phyloP scores from a whole-genome alignment of 2,888 invertebrate species.

The Tetranychus piercei region DNA sequence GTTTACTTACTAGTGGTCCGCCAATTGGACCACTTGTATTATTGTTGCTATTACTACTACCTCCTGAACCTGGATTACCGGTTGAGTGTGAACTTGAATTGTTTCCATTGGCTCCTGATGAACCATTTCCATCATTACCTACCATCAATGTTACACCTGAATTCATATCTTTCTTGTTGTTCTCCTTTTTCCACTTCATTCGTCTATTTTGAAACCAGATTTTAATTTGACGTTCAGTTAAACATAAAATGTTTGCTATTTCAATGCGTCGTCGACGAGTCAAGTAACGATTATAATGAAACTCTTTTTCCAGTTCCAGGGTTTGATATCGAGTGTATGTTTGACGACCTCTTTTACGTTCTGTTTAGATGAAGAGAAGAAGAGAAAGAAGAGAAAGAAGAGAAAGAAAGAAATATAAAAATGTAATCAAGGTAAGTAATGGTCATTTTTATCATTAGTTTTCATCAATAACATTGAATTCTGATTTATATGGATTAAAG shows the following conservation, averaged over 20 bases:
- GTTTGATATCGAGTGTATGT: slow-evolving; percentile 96
- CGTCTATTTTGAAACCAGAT: slow-evolving; percentile 94
- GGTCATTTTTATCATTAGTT: too few relatives aligned
- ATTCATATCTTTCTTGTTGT: slow-evolving; percentile 18
- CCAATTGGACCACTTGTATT: too few relatives aligned
- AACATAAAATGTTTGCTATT: slow-evolving; percentile 85
- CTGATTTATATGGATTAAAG: background rate
- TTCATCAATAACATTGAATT: background rate
- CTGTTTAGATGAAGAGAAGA: slow-evolving; percentile 34
- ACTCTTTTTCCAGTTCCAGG: slow-evolving; percentile 89
- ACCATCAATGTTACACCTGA: background rate
- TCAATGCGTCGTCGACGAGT: slow-evolving; percentile 88
- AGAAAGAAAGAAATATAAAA: background rate
- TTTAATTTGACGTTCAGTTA: slow-evolving; percentile 90
- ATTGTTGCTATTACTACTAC: too few relatives aligned
- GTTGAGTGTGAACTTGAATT: too few relatives aligned
- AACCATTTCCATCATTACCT: background rate
- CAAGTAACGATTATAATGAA: slow-evolving; percentile 94
- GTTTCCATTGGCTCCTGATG: too few relatives aligned
- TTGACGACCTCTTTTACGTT: slow-evolving; percentile 86
- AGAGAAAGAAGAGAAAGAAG: slow-evolving; percentile 8
- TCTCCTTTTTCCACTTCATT: slow-evolving; percentile 93
- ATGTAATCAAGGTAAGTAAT: too few relatives aligned
- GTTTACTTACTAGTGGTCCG: too few relatives aligned
- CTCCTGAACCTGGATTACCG: too few relatives aligned